Conservation (phyloP, 2,113 vertebrate species). For the Psilopogon haemacephalus region DNA sequence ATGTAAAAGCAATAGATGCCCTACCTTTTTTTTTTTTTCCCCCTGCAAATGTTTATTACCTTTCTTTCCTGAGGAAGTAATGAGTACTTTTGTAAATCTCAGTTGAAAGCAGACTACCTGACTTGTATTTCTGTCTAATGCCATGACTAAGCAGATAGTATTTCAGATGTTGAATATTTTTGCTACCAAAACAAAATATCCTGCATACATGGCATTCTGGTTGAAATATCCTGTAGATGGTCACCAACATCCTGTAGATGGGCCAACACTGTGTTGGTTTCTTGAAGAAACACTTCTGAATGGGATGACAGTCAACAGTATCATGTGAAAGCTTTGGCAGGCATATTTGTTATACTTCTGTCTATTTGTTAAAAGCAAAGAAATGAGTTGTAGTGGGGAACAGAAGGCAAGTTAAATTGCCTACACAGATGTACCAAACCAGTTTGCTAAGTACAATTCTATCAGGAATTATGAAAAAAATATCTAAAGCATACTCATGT, state of each 20-base stretch:
- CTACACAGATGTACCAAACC: background rate
- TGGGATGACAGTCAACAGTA: background rate
- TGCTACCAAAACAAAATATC: background rate
- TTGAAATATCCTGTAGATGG: background rate
- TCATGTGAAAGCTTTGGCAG: background rate
- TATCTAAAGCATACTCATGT: background rate
- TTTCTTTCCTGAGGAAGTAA: background rate
- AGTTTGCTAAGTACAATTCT: background rate
- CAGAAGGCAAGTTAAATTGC: background rate
- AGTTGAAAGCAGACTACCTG: background rate
- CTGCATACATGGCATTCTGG: background rate
- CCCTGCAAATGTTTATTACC: background rate
- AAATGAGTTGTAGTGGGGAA: background rate
- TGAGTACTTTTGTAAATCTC: background rate
- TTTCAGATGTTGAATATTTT: background rate
- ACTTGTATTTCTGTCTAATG: background rate
- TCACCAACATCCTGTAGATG: background rate
- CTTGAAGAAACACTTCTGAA: background rate
- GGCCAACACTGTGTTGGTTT: background rate
- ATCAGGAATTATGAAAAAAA: background rate
- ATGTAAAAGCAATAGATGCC: constrained; percentile 34
- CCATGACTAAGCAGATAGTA: background rate
- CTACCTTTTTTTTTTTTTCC: constrained; percentile 1
- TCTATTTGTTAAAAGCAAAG: background rate
- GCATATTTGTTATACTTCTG: background rate